phyloP scores from a whole-genome alignment of 1,140 invertebrate genomes.

The Carposina sasakii region DNA sequence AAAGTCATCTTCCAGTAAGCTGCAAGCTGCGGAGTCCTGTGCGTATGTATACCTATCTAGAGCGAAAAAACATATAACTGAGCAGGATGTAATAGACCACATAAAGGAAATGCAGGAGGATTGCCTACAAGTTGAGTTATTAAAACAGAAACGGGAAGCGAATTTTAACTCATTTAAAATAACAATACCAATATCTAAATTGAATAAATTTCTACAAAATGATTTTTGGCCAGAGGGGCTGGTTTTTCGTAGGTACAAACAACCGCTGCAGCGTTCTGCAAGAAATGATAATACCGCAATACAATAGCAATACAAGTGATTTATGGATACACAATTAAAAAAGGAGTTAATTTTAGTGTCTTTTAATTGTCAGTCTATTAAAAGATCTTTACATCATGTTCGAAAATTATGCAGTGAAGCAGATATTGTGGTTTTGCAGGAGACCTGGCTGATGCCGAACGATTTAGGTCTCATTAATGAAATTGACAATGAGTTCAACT shows the following conservation, averaged over 20 bases:
- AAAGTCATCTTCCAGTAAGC: not conserved
- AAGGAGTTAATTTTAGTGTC: too few species aligned
- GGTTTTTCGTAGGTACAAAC: slow-evolving; percentile 1
- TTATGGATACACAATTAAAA: too few species aligned
- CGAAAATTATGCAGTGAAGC: too few species aligned
- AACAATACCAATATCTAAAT: not conserved
- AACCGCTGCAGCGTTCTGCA: too few species aligned
- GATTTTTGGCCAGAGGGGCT: slow-evolving; percentile 8
- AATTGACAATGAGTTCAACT: not conserved
- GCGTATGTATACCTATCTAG: slow-evolving; percentile 1
- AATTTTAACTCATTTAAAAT: slow-evolving; percentile 10
- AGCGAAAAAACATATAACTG: not conserved
- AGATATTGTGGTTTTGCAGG: not conserved
- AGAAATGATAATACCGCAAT: too few species aligned
- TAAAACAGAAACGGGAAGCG: slow-evolving; percentile 3
- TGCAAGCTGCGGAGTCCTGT: not conserved
- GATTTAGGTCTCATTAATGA: not conserved
- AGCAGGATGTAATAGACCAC: not conserved
- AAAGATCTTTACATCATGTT: too few species aligned
- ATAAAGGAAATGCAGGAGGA: slow-evolving; percentile 5
- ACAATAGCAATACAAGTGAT: too few species aligned
- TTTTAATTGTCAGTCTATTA: too few species aligned
- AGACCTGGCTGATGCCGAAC: too few species aligned
- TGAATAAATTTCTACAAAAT: not conserved
- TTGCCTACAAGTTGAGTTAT: not conserved